Percentiles rank a stretch among this genome's conserved stretches.
Conservation (phyloP, 2,113 vertebrate genomes). For the Clupea harengus region DNA sequence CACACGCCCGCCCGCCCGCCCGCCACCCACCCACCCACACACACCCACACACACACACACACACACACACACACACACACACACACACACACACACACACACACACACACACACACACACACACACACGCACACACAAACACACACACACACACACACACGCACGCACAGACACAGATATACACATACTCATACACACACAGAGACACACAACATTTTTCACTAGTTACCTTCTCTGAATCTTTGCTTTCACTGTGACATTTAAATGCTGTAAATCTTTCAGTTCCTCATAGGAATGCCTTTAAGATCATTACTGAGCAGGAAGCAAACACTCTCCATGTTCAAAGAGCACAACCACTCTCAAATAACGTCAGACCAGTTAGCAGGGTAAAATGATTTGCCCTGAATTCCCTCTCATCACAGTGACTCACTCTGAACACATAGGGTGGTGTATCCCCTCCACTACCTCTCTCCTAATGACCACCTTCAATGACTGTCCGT, state of each 20-base stretch:
- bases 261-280: neutral
- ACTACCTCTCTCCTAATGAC: neutral
- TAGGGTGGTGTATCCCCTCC: neutral
- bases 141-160: neutral
- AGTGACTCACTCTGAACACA: neutral
- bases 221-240: neutral
- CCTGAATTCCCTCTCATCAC: neutral
- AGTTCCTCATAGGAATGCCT: neutral
- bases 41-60: too few relatives aligned
- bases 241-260: neutral
- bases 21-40: too few relatives aligned
- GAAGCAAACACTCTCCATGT: neutral
- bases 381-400: neutral
- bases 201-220: neutral
- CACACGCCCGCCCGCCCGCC: too few relatives aligned
- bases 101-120: slow-evolving; percentile 6
- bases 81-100: neutral
- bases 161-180: neutral
- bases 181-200: neutral
- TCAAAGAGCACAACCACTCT: neutral
- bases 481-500: neutral
- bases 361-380: neutral
- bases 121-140: too few relatives aligned
- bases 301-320: neutral
- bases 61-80: neutral